Evolutionary conservation across 2,797 vertebrate genomes (phyloP).

Genomic region (Epinephelus coioides): DNA sequence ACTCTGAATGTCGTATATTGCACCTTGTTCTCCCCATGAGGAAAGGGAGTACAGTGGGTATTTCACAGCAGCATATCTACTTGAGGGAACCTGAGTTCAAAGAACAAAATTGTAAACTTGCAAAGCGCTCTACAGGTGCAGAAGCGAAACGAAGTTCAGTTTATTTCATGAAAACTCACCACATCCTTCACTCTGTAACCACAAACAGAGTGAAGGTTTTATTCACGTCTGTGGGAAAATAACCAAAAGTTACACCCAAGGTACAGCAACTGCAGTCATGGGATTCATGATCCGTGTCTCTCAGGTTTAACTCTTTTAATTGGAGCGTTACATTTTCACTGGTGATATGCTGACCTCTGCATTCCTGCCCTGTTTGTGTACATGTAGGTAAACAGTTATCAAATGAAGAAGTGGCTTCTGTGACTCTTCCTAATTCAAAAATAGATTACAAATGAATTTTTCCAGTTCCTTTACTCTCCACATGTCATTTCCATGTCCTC

Average conservation of each 20-base stretch:
- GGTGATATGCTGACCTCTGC: not conserved
- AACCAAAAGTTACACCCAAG: not conserved
- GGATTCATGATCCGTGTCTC: conserved; percentile 1
- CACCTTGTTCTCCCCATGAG: not conserved
- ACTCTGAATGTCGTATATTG: no score
- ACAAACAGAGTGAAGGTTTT: conserved; percentile 40
- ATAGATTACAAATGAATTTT: conserved; percentile 20
- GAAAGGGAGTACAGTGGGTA: not conserved
- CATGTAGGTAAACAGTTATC: conserved; percentile 9
- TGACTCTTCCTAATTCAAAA: conserved; percentile 49
- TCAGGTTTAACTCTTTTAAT: conserved; percentile 3
- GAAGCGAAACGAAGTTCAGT: not conserved
- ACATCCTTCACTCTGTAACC: conserved; percentile 57
- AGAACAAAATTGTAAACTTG: conserved; percentile 4
- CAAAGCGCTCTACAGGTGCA: conserved; percentile 44
- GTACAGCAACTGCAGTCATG: not conserved
- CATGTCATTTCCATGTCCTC: not conserved
- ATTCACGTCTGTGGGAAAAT: conserved; percentile 50
- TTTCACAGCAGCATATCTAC: conserved; percentile 1
- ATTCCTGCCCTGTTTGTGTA: not conserved
- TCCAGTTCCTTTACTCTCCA: conserved; percentile 47
- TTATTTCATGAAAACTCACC: conserved; percentile 37
- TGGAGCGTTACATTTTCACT: conserved; percentile 28
- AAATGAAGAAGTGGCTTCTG: conserved; percentile 32
- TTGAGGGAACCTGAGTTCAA: not conserved